Conservation (phyloP, 2,888 invertebrate species). For the Aradus depressus region DNA sequence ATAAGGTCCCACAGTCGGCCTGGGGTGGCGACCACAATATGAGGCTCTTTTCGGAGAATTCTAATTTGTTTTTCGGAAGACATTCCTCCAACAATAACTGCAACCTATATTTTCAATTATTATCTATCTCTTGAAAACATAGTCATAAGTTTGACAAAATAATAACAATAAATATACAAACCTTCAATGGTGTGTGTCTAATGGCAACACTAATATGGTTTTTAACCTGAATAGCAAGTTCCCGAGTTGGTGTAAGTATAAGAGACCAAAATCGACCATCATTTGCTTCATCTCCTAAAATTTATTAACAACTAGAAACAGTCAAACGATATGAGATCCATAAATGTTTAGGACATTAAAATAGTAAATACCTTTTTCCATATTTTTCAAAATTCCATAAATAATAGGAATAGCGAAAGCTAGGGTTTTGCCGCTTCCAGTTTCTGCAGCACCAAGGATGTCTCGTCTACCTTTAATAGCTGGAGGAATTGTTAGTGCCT, state of each 20-base stretch:
- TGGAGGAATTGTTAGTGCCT: constrained; percentile 58
- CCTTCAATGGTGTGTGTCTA: constrained; percentile 63
- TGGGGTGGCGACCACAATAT: constrained; percentile 94
- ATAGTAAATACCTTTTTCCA: constrained; percentile 1
- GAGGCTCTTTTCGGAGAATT: constrained; percentile 64
- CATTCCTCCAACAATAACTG: constrained; percentile 87
- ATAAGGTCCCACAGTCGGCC: constrained; percentile 93
- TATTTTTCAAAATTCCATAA: constrained; percentile 55
- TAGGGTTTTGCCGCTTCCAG: constrained; percentile 96
- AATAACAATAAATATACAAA: constrained; percentile 31
- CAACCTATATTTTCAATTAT: constrained; percentile 41
- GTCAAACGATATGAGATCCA: background rate
- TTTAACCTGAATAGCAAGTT: constrained; percentile 88
- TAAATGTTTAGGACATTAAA: background rate
- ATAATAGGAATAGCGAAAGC: constrained; percentile 95
- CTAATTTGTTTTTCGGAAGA: constrained; percentile 88
- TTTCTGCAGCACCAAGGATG: constrained; percentile 96
- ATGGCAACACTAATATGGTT: constrained; percentile 69
- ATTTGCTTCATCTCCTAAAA: constrained; percentile 3
- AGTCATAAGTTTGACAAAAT: constrained; percentile 15
- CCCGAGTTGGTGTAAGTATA: constrained; percentile 90
- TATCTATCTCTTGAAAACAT: background rate
- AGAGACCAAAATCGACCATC: constrained; percentile 54
- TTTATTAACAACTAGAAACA: background rate
- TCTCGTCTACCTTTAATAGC: constrained; percentile 81